These are phyloP conservation scores for Idaea dimidiata DNA, from an alignment of 2,888 invertebrate species.

Conservation along the genomic window DNA sequence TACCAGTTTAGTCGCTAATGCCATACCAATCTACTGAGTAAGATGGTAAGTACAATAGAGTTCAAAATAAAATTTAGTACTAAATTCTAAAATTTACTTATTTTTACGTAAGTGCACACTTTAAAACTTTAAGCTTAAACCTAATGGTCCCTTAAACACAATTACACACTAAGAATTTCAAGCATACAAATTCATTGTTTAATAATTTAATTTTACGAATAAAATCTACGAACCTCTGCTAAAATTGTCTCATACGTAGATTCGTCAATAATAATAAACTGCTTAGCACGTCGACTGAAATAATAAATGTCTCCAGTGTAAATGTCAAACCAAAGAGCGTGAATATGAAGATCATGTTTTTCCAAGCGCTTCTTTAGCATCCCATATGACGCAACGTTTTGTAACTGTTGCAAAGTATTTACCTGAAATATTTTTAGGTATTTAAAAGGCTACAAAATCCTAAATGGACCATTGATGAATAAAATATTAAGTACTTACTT, in stretches of 20 bases:
- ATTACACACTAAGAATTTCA: too few species aligned
- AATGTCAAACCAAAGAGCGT: conserved; percentile 98
- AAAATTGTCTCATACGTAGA: conserved; percentile 86
- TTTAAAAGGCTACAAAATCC: background rate
- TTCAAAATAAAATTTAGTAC: too few species aligned
- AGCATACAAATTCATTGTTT: background rate
- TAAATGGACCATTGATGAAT: background rate
- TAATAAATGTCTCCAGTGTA: conserved; percentile 97
- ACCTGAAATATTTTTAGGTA: conserved; percentile 73
- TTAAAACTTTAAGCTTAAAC: too few species aligned
- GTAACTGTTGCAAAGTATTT: conserved; percentile 94
- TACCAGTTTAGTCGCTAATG: too few species aligned
- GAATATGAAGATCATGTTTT: conserved; percentile 91
- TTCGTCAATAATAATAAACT: conserved; percentile 93
- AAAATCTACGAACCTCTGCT: conserved; percentile 89
- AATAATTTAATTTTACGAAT: conserved; percentile 77
- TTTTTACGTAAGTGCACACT: too few species aligned
- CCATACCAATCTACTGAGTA: too few species aligned
- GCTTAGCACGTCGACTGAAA: conserved; percentile 92
- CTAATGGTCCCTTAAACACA: too few species aligned
- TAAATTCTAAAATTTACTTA: too few species aligned
- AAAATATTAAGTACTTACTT: conserved; percentile 76
- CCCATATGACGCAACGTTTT: conserved; percentile 95
- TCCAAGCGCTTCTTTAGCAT: conserved; percentile 91
- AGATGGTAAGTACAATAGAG: too few species aligned